Base-by-base conservation (phyloP, 64 coral and sea anemone species). In the Dendrophyllia cribrosa region DNA sequence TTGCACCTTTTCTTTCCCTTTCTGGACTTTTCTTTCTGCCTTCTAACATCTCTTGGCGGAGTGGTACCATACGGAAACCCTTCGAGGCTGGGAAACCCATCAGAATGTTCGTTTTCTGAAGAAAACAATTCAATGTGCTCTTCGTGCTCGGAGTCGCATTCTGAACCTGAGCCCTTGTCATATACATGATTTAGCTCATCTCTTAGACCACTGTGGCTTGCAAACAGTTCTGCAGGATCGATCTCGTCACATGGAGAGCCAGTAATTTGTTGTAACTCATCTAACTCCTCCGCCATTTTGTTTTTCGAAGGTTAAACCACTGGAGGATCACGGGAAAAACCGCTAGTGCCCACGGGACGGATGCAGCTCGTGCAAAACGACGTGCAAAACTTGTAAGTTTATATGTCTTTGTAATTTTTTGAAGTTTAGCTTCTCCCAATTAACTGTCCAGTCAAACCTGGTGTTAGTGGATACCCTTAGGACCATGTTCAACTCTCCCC, bases 21-120 rank as follows among this genome's bases (percentile, higher is more conserved):
- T 91, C 84, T 90, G 19, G 73, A 85, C 13, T 66, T 94, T 69
- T 97, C 95, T 68, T 94, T 97, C 45, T 75, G 66, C 43, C 95
- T 80, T 91, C 92, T 92, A 9, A 87, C 59, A 83, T 97, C 90
- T 86, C 95, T 80, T 59, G 95, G 95, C 49, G 95, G 95, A 91
- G 95, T 97, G 9, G 83, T 67, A 10, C 95, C 95, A n/a, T 94
- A 94, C 8, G 44, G 17, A 75, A 50, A 75, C 4, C 47, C 34
- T 45, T 75, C 72, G 43, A 92, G 79, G 52, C 82, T 78, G 60
- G 79, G 65, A 55, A 88, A 23, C 51, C 61, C 64, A 50, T 86
- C 74, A 13, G 93, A 92, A 6, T 76, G 76, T 80, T 95, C 94
- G 17, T 73, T 51, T n/a, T 96, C 95, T 12, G 91, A 92, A 53